Percentiles rank a stretch among this genome's conserved stretches.
phyloP scores from a whole-genome alignment of 2,113 vertebrate genomes.

The Corythornis vintsioides region DNA sequence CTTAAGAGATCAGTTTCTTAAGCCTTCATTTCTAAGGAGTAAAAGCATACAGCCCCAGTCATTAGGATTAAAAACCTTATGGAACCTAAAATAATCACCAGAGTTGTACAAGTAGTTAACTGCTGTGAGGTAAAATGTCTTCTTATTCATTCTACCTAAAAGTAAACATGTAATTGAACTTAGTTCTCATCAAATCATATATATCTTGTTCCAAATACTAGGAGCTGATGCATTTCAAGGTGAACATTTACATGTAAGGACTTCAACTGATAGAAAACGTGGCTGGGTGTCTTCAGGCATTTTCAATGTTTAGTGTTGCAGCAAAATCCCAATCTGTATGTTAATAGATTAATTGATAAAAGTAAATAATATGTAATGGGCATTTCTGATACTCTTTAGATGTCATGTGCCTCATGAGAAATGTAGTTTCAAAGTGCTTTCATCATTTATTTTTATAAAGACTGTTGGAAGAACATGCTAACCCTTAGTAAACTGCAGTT shows the following conservation, averaged over 20 bases:
- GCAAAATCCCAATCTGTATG: background rate
- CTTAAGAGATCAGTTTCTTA: background rate
- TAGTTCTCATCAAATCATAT: background rate
- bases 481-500: background rate
- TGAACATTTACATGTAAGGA: background rate
- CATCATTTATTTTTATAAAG: background rate
- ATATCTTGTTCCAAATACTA: background rate
- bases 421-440: background rate
- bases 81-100: background rate
- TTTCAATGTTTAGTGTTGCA: background rate
- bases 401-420: background rate
- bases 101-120: background rate
- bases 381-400: background rate
- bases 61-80: background rate
- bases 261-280: background rate
- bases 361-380: no score
- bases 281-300: background rate
- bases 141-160: background rate
- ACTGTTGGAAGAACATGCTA: background rate
- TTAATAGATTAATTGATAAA: background rate
- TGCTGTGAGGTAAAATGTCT: background rate
- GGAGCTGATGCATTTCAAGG: background rate
- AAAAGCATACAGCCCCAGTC: background rate
- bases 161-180: background rate
- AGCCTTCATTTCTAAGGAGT: background rate